A percentile compares a stretch with the other conserved stretches of the same genome.
Evolutionary conservation across 2,888 invertebrate genomes (phyloP).

Genomic region (Cenopis cana): DNA sequence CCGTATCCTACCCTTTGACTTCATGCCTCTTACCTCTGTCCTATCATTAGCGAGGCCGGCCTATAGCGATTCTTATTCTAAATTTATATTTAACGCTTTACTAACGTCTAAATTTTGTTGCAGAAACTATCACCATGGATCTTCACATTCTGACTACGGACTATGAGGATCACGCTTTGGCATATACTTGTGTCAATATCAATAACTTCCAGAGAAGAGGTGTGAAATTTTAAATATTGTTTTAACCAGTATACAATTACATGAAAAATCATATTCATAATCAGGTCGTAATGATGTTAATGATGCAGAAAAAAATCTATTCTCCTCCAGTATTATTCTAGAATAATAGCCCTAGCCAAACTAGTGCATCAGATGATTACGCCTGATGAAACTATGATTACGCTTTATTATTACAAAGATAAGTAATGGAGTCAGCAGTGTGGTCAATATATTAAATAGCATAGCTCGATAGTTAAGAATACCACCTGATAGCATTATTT

Average conservation of each 20-base stretch:
- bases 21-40: too few relatives aligned
- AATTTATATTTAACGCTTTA: neutral
- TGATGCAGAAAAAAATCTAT: neutral
- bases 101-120: conserved; percentile 44
- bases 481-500: too few relatives aligned
- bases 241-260: neutral
- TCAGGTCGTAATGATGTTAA: neutral
- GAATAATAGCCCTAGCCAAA: too few relatives aligned
- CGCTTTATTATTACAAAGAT: too few relatives aligned
- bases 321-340: neutral
- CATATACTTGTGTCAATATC: conserved; percentile 85
- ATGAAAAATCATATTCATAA: neutral
- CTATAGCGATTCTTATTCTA: neutral
- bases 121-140: conserved; percentile 57
- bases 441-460: too few relatives aligned
- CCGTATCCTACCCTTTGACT: too few relatives aligned
- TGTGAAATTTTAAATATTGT: conserved; percentile 50
- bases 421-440: too few relatives aligned
- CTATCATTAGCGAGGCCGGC: too few relatives aligned
- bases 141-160: conserved; percentile 87
- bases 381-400: too few relatives aligned
- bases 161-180: conserved; percentile 86
- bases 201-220: conserved; percentile 61
- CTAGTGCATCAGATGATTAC: too few relatives aligned
- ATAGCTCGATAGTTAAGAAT: too few relatives aligned